Evolutionary conservation across 2,113 vertebrate genomes (phyloP), one percentile per base, ranked within the genome.

Genomic region (Tragelaphus buxtoni): DNA sequence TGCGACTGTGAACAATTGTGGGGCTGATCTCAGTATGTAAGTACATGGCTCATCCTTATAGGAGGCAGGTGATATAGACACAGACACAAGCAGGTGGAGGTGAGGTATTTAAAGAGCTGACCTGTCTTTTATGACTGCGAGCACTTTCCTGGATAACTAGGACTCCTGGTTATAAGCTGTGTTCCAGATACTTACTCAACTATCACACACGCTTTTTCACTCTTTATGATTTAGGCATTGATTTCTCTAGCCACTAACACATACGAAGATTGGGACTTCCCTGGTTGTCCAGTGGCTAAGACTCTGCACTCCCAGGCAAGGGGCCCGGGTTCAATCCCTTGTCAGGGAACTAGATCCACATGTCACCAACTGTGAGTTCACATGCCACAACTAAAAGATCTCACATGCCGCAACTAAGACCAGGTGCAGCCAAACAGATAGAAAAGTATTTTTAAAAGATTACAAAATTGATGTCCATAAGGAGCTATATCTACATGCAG

Each of bases 401-500:
- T 42, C 22, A 74, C 35, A 3, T 13, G 35, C 35, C 0, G 0
- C 69, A 13, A 24, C 35, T 74, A 26, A 13, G 69, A 42, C 20
- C 22, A 42, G 39, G 11, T 24, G 3, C 35, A 42, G 39, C 69
- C 69, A 74, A 74, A 39, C 65, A 39, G n/a, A 69, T 1, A n/a
- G 32, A 35, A 7, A 42, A 0, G 22, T 26, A 74, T 42, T 74
- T 39, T 74, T 2, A 74, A 74, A 74, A 74, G 69, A 74, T 20
- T 9, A 93, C 3, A 30, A 79, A 96, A 87, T 2, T 51, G 42
- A 93, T 69, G 39, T 81, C 84, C 72, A 39, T 39, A 80, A 96
- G 95, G 81, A 97, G 28, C 42, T 32, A 74, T 30, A 51, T 61
- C 51, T 86, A 13, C n/a, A 77, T 0, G 2, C 24, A 90, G 74